Evolutionary conservation across 2,113 vertebrate genomes (phyloP).

Genomic region (Choloepus hoffmanni): DNA sequence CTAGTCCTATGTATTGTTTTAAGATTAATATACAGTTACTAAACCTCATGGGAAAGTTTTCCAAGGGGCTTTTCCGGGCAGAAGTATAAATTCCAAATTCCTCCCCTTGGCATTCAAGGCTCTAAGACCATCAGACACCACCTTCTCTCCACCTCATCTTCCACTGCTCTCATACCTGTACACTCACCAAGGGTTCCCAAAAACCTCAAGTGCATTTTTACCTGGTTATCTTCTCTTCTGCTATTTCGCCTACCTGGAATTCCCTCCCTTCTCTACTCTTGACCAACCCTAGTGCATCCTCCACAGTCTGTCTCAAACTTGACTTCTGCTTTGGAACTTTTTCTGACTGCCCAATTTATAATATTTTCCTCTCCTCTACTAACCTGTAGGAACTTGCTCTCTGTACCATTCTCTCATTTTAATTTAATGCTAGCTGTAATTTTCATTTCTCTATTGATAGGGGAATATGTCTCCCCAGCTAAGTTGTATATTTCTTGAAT

Average conservation of each 20-base stretch:
- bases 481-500: not conserved
- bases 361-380: not conserved
- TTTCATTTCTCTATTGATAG: not conserved
- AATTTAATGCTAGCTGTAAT: not conserved
- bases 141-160: not conserved
- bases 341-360: not conserved
- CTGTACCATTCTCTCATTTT: not conserved
- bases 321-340: not conserved
- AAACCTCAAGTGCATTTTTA: not conserved
- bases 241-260: not conserved
- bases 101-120: not conserved
- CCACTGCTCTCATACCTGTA: not conserved
- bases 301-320: not conserved
- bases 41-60: not conserved
- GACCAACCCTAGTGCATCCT: not conserved
- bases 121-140: not conserved
- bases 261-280: not conserved
- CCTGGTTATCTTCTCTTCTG: not conserved
- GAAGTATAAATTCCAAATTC: not conserved
- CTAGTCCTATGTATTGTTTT: not conserved
- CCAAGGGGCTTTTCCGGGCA: not conserved
- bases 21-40: not conserved
- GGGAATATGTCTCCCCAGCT: not conserved
- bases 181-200: not conserved
- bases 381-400: not conserved